Conservation (phyloP, 2,888 invertebrate species). For the Oxystoma pomonae region DNA sequence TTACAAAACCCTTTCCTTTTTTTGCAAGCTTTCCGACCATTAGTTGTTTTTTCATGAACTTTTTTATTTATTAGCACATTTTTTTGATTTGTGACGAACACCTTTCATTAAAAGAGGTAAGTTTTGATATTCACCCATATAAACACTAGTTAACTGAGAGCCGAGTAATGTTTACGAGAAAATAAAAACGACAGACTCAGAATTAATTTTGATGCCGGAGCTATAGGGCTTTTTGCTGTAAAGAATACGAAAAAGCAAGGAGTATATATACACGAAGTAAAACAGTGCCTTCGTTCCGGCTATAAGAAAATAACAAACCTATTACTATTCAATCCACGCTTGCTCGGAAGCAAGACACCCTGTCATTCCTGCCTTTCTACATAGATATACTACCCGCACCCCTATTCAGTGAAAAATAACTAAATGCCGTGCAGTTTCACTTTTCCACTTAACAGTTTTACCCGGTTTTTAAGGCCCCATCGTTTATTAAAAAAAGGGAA, state of each 20-base stretch:
- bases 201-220: slow-evolving; percentile 17
- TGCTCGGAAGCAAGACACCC: slow-evolving; percentile 44
- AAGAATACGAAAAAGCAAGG: slow-evolving; percentile 20
- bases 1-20: neutral
- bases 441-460: slow-evolving; percentile 20
- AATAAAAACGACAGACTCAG: neutral
- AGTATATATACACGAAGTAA: neutral
- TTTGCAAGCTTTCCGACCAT: too few species aligned
- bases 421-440: slow-evolving; percentile 41
- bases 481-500: too few species aligned
- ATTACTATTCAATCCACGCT: slow-evolving; percentile 46
- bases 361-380: slow-evolving; percentile 47
- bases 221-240: slow-evolving; percentile 9
- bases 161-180: neutral
- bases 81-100: too few species aligned
- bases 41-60: too few species aligned
- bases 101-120: too few species aligned
- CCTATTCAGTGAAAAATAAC: slow-evolving; percentile 45
- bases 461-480: too few species aligned
- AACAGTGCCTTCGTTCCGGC: neutral
- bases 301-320: slow-evolving; percentile 29
- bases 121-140: too few species aligned
- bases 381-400: slow-evolving; percentile 40
- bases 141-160: neutral
- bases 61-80: too few species aligned